A percentile compares a stretch with the other conserved stretches of the same genome.
Conservation (phyloP, 2,797 vertebrate genomes). For the Thalassophryne amazonica region DNA sequence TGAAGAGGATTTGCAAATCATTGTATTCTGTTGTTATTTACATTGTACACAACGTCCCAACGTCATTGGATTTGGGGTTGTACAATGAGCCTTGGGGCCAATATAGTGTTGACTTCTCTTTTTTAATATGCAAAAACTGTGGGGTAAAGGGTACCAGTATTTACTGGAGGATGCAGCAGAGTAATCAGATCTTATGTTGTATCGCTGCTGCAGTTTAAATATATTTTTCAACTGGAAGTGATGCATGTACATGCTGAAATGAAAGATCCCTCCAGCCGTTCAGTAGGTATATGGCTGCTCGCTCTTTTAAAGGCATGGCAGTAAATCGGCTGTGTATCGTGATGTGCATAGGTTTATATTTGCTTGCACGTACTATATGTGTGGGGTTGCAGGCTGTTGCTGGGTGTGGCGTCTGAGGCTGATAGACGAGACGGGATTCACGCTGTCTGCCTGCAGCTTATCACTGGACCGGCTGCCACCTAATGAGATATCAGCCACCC, state of each 20-base stretch:
- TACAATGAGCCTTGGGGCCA: too few relatives aligned
- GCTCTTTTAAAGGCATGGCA: slow-evolving; percentile 56
- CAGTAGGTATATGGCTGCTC: slow-evolving; percentile 31
- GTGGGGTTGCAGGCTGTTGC: not conserved
- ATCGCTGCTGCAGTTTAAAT: slow-evolving; percentile 2
- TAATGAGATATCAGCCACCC: slow-evolving; percentile 54
- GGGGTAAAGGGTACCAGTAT: slow-evolving; percentile 3
- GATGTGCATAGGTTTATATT: slow-evolving; percentile 17
- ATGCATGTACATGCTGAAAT: slow-evolving; percentile 26
- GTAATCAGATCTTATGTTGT: slow-evolving; percentile 23
- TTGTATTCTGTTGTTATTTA: too few relatives aligned
- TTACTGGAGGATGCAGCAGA: not conserved
- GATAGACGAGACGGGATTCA: slow-evolving; percentile 61
- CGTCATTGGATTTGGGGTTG: too few relatives aligned
- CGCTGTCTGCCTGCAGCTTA: slow-evolving; percentile 66
- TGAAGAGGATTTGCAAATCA: too few relatives aligned
- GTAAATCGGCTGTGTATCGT: slow-evolving; percentile 55
- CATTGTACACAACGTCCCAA: too few relatives aligned
- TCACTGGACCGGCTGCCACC: slow-evolving; percentile 56
- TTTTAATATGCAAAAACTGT: not conserved
- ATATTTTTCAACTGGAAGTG: slow-evolving; percentile 31
- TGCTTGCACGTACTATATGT: not conserved
- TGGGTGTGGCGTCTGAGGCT: slow-evolving; percentile 44
- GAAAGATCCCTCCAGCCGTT: slow-evolving; percentile 29
- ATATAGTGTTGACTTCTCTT: not conserved